Evolutionary conservation across 2,888 invertebrate genomes (phyloP).

Genomic region (Eilema sororculum): DNA sequence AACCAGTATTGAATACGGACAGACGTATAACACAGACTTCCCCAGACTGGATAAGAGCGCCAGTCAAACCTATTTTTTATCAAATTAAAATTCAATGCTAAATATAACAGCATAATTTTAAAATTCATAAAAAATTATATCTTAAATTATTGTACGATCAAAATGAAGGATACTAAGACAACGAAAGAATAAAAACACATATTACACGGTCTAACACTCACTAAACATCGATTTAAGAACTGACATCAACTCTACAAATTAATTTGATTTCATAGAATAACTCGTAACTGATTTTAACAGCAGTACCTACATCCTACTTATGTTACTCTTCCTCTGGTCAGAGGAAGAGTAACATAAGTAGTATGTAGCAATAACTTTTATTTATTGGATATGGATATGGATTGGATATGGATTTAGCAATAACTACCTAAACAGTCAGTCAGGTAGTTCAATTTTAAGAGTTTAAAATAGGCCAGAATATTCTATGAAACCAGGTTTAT

Average conservation of each 20-base stretch:
- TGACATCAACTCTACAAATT: neutral
- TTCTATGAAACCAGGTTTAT: neutral
- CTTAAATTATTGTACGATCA: neutral
- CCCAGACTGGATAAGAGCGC: neutral
- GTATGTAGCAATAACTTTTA: too few species aligned
- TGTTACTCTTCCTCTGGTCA: too few species aligned
- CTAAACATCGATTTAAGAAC: neutral
- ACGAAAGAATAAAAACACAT: neutral
- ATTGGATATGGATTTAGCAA: too few species aligned
- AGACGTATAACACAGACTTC: neutral
- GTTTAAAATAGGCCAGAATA: neutral
- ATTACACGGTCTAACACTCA: neutral
- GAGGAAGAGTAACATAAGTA: too few species aligned
- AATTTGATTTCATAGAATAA: conserved; percentile 5
- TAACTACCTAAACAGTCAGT: too few species aligned
- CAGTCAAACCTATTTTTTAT: neutral
- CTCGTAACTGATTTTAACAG: too few species aligned
- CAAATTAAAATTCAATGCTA: neutral
- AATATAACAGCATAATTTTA: neutral
- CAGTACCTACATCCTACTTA: too few species aligned
- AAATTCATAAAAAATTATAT: neutral
- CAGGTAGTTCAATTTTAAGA: neutral
- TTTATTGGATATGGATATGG: too few species aligned
- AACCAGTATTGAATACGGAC: neutral
- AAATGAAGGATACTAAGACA: neutral